Conservation (phyloP, 2,113 vertebrate species). For the Phrynocephalus versicolor region DNA sequence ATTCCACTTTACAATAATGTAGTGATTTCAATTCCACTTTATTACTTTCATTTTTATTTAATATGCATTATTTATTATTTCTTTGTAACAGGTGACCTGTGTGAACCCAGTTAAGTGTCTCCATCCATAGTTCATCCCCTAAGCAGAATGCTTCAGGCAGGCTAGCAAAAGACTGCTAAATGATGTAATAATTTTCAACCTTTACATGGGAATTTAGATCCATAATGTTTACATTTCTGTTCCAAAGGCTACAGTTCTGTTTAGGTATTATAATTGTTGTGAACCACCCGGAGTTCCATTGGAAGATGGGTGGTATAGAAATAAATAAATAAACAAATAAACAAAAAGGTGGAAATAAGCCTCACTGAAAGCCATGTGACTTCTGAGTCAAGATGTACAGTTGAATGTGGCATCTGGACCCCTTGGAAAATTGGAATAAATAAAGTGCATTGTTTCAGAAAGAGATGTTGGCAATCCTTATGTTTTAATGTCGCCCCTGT, state of each 20-base stretch:
- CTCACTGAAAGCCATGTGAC: neutral
- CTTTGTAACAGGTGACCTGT: neutral
- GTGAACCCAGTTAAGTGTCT: no score
- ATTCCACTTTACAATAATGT: no score
- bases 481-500: no score
- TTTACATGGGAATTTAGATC: neutral
- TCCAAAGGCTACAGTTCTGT: neutral
- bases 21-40: no score
- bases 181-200: neutral
- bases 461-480: no score
- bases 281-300: no score
- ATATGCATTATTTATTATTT: no score
- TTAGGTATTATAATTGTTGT: no score
- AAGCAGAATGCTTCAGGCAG: neutral
- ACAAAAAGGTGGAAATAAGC: neutral
- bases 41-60: neutral
- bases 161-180: neutral
- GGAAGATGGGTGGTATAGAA: no score
- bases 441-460: neutral
- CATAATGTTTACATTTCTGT: neutral
- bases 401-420: no score
- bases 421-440: neutral
- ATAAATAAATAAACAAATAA: no score
- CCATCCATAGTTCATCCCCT: neutral
- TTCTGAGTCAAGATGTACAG: neutral